Base-by-base conservation (phyloP, 1,140 invertebrate species). In the Pomacea maculata region DNA sequence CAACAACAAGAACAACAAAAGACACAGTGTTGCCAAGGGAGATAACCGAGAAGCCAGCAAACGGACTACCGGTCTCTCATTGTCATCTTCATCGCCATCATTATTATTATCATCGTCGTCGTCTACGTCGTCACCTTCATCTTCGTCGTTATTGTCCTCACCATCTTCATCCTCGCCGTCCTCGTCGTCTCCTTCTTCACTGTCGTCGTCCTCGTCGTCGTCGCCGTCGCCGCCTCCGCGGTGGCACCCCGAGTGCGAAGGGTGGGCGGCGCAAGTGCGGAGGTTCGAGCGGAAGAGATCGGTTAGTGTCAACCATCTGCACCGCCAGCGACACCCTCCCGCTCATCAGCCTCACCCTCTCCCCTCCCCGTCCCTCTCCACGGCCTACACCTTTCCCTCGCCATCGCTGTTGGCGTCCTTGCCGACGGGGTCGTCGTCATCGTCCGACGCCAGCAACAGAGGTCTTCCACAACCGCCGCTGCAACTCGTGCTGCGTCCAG, bases 211-310 rank as follows among this genome's bases (percentile, higher is more conserved):
- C 14, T 80, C 72, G 25, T 80, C 57, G 57, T 52, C 71, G 14
- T 78, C 80, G 67, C 29, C 82, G 12, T 73, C 83, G 63, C 34
- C 80, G 61, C 55, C 76, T 25, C 63, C 45, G 76, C 54, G 34
- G 45, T n/a, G 34, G 54, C 61, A 65, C 54, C 71, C 54, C 17
- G 17, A 80, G 57, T 64, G 64, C 17, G 52, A 25, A 17, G 11
- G 15, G 17, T 67, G 29, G 21, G 19, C 34, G 19, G 12, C 29
- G 0, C 7, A 34, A 25, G 11, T 74, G 29, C 12, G 19, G 4
- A 29, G 61, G 17, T 17, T 70, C 14, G 17, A 70, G 52, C 68
- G 54, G 52, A 52, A 72, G n/a, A 10, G 15, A 14, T 79, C 19
- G 29, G 12, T 21, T 45, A 17, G 29, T 34, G 15, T 45, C 17